Evolutionary conservation across 2,113 vertebrate genomes (phyloP).

Genomic region (Sceloporus tristichus): DNA sequence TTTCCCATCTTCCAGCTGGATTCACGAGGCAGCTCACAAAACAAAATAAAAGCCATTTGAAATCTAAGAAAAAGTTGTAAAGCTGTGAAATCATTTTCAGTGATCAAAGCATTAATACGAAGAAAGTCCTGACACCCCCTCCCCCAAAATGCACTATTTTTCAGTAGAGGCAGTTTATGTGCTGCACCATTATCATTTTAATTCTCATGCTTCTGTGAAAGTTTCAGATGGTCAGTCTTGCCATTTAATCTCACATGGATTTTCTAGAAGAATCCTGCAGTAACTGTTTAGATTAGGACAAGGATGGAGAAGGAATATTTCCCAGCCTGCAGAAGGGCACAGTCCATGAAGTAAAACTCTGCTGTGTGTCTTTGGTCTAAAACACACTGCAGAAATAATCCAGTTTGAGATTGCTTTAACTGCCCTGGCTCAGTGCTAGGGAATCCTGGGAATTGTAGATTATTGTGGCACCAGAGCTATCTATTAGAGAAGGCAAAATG

Average conservation of each 20-base stretch:
- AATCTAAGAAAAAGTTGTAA: too few relatives aligned
- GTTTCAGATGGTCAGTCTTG: not conserved
- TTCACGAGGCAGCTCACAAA: not conserved
- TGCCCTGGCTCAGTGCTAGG: too few relatives aligned
- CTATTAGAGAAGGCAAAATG: too few relatives aligned
- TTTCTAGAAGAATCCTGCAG: not conserved
- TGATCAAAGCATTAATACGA: too few relatives aligned
- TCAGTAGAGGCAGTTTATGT: too few relatives aligned
- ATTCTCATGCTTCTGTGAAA: not conserved
- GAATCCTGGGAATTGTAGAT: too few relatives aligned
- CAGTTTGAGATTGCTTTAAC: too few relatives aligned
- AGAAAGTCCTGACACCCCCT: not conserved
- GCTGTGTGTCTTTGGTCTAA: not conserved
- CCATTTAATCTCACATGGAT: not conserved
- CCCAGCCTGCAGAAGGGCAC: not conserved
- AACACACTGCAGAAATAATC: too few relatives aligned
- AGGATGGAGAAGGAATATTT: not conserved
- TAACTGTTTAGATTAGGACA: not conserved
- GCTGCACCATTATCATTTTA: not conserved
- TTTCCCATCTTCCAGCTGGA: not conserved
- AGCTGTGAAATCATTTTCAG: not conserved
- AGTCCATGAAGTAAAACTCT: not conserved
- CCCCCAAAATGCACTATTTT: not conserved
- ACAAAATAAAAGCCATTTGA: not conserved
- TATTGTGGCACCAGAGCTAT: too few relatives aligned